phyloP scores from a whole-genome alignment of 2,888 invertebrate species.

The Sepiola atlantica region DNA sequence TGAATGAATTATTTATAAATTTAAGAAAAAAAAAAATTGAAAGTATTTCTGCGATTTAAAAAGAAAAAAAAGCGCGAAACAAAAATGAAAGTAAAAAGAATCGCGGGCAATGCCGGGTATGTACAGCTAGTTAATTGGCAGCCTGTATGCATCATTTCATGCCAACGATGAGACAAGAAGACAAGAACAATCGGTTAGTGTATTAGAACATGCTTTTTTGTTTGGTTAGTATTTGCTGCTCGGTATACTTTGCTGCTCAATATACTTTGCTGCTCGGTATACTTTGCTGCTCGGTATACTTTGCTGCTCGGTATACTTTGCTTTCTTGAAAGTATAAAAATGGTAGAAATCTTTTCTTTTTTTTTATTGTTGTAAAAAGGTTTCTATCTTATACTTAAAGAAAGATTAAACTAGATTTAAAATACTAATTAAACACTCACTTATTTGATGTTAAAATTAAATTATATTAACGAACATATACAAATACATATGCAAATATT shows the following conservation, averaged over 20 bases:
- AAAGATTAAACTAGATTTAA: background rate
- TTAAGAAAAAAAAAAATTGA: too few species aligned
- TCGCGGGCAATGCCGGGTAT: too few species aligned
- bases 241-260: background rate
- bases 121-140: background rate
- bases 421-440: background rate
- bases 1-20: too few species aligned
- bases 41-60: too few species aligned
- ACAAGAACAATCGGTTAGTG: background rate
- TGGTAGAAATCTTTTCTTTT: background rate
- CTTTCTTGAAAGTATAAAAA: background rate
- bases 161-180: background rate
- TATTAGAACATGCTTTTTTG: background rate
- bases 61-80: too few species aligned
- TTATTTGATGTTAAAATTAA: too few species aligned
- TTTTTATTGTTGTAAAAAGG: background rate
- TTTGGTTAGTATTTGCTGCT: background rate
- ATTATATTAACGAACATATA: too few species aligned
- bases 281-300: background rate
- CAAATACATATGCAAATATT: too few species aligned
- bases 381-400: background rate
- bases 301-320: constrained; percentile 3
- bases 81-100: too few species aligned
- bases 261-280: background rate
- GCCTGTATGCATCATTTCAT: background rate